Evolutionary conservation across 1,140 invertebrate species (phyloP).

Genomic region (Charaxes varanes): DNA sequence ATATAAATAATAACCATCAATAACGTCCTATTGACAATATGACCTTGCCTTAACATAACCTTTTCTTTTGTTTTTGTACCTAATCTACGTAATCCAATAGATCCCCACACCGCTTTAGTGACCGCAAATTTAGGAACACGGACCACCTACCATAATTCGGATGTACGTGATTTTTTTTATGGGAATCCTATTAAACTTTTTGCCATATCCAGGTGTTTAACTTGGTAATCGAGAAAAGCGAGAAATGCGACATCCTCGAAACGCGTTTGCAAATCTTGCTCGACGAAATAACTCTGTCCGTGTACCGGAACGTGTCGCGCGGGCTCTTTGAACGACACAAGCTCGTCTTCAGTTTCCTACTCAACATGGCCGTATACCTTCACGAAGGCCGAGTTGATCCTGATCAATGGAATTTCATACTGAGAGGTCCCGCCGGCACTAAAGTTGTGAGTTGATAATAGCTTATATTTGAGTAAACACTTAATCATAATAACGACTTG

Average conservation of each 20-base stretch:
- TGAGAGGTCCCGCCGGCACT: conserved; percentile 78
- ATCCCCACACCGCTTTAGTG: too few relatives aligned
- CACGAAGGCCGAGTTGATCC: conserved; percentile 75
- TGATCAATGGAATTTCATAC: conserved; percentile 83
- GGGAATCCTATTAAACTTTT: too few relatives aligned
- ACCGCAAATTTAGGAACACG: too few relatives aligned
- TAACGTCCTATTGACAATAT: too few relatives aligned
- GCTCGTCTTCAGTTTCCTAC: conserved; percentile 89
- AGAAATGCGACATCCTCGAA: conserved; percentile 78
- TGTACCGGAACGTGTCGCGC: conserved; percentile 92
- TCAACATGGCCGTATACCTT: conserved; percentile 84
- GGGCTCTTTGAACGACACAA: conserved; percentile 94
- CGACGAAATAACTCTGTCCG: conserved; percentile 84
- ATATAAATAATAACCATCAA: too few relatives aligned
- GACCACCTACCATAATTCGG: too few relatives aligned
- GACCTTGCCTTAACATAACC: too few relatives aligned
- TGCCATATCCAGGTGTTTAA: conserved; percentile 88
- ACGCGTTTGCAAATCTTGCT: conserved; percentile 80
- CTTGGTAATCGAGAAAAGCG: conserved; percentile 81
- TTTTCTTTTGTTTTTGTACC: too few relatives aligned
- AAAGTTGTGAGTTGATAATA: conserved; percentile 47
- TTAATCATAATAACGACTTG: too few relatives aligned
- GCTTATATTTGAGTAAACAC: too few relatives aligned
- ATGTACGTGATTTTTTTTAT: too few relatives aligned
- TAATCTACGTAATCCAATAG: too few relatives aligned